Base-by-base conservation (phyloP, 2,797 vertebrate genomes). In the Chaetodon trifasciatus region DNA sequence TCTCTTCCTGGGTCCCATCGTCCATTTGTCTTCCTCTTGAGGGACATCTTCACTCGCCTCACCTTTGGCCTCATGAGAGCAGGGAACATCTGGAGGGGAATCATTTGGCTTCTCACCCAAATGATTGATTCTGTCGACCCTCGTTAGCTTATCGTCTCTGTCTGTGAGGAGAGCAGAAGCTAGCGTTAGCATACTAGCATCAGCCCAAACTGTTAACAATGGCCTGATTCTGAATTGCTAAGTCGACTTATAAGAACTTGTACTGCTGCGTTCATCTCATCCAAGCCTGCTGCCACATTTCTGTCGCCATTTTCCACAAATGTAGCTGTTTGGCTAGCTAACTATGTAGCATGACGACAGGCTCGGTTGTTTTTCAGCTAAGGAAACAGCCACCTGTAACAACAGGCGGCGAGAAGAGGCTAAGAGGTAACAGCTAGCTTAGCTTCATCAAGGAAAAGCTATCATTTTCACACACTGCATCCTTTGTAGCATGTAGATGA, bases 1-100 rank as follows among this genome's bases (percentile, higher is more conserved):
- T 69, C 52, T 52, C 83, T 93, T 92, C 90, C 91, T 92, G 56
- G 60, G 56, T 80, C 71, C 71, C 72, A 50, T 85, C 82, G 74
- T 72, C 67, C 56, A 81, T 89, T 78, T 71, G 74, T 88, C 39
- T 81, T 23, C 16, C n/a, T 69, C 55, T 73, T 74, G 40, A 58
- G 24, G 47, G 67, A 42, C 40, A n/a, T 66, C 72, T 82, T 86
- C 79, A 55, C 74, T 44, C 70, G 66, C 46, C 28, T 60, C 64
- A 84, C 80, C 81, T 79, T 70, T 81, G 79, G 70, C 78, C 79
- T 65, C 52, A 35, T 58, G 10, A 67, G 40, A 55, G 60, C 70
- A 65, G 56, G 47, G 3, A 84, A 91, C 90, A 91, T 83, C 91
- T 93, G 89, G 70, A 66, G 42, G 21, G n/a, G 28, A 35, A 53